Evolutionary conservation across 2,888 invertebrate species (phyloP).

Genomic region (Catocala fraxini): DNA sequence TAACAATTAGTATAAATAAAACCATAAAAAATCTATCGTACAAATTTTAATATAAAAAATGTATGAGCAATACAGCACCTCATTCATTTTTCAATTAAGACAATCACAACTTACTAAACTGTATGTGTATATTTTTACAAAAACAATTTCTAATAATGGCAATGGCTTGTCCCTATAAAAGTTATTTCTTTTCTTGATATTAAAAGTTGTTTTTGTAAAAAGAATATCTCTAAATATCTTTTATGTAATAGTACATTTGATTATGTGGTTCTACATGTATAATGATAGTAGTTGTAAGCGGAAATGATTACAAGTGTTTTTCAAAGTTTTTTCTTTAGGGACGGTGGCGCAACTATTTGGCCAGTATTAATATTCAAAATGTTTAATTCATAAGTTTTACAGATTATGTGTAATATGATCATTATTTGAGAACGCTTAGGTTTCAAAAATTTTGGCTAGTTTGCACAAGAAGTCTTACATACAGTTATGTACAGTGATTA

Average conservation of each 20-base stretch:
- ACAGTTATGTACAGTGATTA: not conserved
- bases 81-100: conserved; percentile 67
- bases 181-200: conserved; percentile 16
- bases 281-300: conserved; percentile 31
- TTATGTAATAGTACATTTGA: conserved; percentile 33
- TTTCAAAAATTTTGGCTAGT: conserved; percentile 46
- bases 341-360: conserved; percentile 40
- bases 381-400: conserved; percentile 14
- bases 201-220: conserved; percentile 41
- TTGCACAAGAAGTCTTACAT: conserved; percentile 43
- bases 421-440: conserved; percentile 33
- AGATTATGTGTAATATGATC: conserved; percentile 30
- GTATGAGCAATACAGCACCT: conserved; percentile 76
- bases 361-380: conserved; percentile 25
- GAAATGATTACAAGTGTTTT: conserved; percentile 36
- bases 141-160: conserved; percentile 36
- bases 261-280: conserved; percentile 39
- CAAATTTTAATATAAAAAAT: conserved; percentile 68
- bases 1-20: conserved; percentile 29
- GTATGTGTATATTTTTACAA: conserved; percentile 42
- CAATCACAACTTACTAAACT: conserved; percentile 43
- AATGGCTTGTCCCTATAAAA: conserved; percentile 16
- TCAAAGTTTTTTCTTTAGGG: conserved; percentile 29
- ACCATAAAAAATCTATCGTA: conserved; percentile 36
- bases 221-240: conserved; percentile 29